A percentile compares a stretch with the other conserved stretches of the same genome.
Conservation (phyloP, 2,113 vertebrate species). For the Paralichthys olivaceus region DNA sequence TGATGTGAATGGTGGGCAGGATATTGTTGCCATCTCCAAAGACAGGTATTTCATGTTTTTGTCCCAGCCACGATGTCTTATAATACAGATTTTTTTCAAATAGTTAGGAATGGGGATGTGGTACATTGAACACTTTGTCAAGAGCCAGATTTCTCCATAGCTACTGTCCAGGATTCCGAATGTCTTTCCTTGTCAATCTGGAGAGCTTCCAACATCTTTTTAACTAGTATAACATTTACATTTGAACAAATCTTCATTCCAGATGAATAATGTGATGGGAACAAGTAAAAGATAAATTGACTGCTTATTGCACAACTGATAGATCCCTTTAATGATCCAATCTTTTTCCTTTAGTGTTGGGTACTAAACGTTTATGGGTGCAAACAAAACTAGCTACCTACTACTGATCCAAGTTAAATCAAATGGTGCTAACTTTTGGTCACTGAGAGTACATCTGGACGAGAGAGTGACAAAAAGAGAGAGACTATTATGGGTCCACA, state of each 20-base stretch:
- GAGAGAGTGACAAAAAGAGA: too few species aligned
- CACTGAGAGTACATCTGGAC: too few species aligned
- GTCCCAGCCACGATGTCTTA: constrained; percentile 88
- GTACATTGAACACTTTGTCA: neutral
- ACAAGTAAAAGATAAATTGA: too few species aligned
- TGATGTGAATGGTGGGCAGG: constrained; percentile 90
- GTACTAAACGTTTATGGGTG: too few species aligned
- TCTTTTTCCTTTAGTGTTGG: too few species aligned
- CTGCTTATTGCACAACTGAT: too few species aligned
- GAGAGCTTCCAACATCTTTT: neutral
- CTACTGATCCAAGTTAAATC: too few species aligned
- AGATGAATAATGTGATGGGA: neutral
- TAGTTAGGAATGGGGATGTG: neutral
- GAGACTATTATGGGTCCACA: too few species aligned
- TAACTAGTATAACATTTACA: neutral
- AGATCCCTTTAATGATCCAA: too few species aligned
- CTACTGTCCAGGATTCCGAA: neutral
- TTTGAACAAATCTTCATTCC: neutral
- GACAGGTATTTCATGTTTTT: constrained; percentile 80
- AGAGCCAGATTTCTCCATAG: neutral
- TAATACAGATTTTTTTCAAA: constrained; percentile 2
- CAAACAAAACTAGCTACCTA: too few species aligned
- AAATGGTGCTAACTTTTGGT: too few species aligned
- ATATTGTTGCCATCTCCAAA: constrained; percentile 90
- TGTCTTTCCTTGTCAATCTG: neutral